Base-by-base conservation (phyloP, 2,888 invertebrate species). In the Caenorhabditis sp. region DNA sequence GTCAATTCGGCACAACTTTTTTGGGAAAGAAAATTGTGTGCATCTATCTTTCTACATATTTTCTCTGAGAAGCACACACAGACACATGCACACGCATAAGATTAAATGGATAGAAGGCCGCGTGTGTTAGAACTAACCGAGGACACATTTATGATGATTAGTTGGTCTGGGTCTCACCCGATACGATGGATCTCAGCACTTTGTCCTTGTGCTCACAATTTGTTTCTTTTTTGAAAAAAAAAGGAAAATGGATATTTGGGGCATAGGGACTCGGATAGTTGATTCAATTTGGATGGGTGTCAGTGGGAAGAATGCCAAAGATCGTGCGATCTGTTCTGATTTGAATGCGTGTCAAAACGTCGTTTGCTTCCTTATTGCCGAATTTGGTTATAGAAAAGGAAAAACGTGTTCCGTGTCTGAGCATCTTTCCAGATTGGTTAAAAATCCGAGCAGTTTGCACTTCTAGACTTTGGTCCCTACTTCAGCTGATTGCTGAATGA, bases 131-230 rank as follows among this genome's bases (percentile, higher is more conserved):
- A 55, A 68, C 58, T 58, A 50, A 58, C 39, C 56, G 27, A 59
- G 53, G 59, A 70, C 59, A 70, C 59, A 70, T 70, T 70, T 59
- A 70, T 70, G 70, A 70, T 70, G 70, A 70, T 70, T 70, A 70
- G 70, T 70, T 70, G 70, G 53, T 70, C 59, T 70, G 70, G 45
- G 70, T 70, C 59, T n/a, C n/a, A n/a, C 43, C 52, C 59, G 53
- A 35, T 59, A 26, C 43, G 17, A 24, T 58, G 35, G 32, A 27
- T 45, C 17, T 20, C 58, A 58, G 58, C 68, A 68, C 59, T 68
- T 52, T 68, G 48, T 52, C 43, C 58, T 59, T 41, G 7, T 7
- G 6, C 32, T 27, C 58, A n/a, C n/a, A 53, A 37, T 53, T 32
- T 26, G 43, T 24, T 45, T 35, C 59, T 59, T 37, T 61, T 61